A percentile compares a stretch with the other conserved stretches of the same genome.
phyloP scores from a whole-genome alignment of 2,888 invertebrate species.

The Punctoribates punctum region DNA sequence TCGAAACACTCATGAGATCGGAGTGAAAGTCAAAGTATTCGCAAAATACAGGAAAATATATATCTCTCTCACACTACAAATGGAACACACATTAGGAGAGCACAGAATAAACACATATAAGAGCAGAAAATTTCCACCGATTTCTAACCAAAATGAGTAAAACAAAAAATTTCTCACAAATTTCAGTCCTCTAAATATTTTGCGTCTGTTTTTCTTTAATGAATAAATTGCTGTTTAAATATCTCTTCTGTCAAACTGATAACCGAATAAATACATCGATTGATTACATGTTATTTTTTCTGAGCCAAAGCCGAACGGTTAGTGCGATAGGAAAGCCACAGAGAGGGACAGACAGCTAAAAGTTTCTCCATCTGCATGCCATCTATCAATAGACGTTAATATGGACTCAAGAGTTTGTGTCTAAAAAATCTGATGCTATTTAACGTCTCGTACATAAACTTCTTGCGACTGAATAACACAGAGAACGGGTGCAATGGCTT shows the following conservation, averaged over 20 bases:
- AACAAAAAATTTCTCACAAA: too few species aligned
- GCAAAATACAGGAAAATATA: too few species aligned
- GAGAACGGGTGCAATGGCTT: too few species aligned
- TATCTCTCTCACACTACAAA: too few species aligned
- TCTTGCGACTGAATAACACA: too few species aligned
- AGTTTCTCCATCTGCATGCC: conserved; percentile 20
- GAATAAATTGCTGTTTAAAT: conserved; percentile 30
- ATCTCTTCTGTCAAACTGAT: conserved; percentile 29
- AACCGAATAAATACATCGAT: conserved; percentile 24
- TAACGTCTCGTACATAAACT: too few species aligned
- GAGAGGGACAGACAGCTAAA: not conserved
- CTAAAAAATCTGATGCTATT: not conserved
- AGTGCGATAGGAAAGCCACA: not conserved
- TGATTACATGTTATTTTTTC: conserved; percentile 4
- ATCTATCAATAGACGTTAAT: conserved; percentile 21
- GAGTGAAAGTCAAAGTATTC: too few species aligned
- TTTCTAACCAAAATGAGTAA: not conserved
- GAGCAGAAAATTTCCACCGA: not conserved
- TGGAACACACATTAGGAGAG: too few species aligned
- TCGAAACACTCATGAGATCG: too few species aligned
- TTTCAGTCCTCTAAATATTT: conserved; percentile 2
- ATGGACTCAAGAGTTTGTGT: not conserved
- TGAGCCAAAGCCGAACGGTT: too few species aligned
- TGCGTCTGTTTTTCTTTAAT: conserved; percentile 34
- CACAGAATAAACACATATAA: too few species aligned